phyloP scores from a whole-genome alignment of 2,113 vertebrate species.

The Ochotona curzoniae region DNA sequence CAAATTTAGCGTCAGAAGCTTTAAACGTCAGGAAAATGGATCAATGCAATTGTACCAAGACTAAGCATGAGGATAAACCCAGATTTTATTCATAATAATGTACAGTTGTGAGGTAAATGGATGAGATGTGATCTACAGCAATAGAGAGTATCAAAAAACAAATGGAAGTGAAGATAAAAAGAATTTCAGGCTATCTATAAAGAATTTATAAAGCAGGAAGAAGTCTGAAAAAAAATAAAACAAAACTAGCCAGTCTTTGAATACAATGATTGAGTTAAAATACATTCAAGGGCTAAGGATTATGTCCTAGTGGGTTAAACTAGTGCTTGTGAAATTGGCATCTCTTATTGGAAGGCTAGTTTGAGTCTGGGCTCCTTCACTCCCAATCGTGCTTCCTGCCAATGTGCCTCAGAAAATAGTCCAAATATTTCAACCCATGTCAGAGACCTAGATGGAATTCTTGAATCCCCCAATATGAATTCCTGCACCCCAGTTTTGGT shows the following conservation, averaged over 20 bases:
- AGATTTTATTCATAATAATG: background rate
- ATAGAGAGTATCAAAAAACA: background rate
- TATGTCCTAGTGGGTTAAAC: too few relatives aligned
- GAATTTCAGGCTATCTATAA: background rate
- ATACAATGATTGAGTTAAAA: background rate
- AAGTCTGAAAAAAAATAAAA: background rate
- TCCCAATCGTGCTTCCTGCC: too few relatives aligned
- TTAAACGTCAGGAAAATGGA: too few relatives aligned
- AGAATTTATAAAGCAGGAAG: background rate
- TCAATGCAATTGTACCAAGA: background rate
- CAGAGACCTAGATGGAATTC: too few relatives aligned
- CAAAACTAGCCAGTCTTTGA: too few relatives aligned
- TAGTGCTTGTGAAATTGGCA: too few relatives aligned
- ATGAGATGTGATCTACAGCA: background rate
- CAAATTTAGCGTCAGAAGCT: background rate
- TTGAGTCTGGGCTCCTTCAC: too few relatives aligned
- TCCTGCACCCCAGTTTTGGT: too few relatives aligned
- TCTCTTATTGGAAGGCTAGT: too few relatives aligned
- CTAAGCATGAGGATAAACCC: background rate
- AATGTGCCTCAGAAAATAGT: too few relatives aligned
- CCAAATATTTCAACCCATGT: too few relatives aligned
- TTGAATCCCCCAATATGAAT: too few relatives aligned
- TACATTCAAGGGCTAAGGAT: background rate
- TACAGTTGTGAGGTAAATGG: background rate
- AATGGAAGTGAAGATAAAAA: background rate